A percentile compares a stretch with the other conserved stretches of the same genome.
Evolutionary conservation across 2,113 vertebrate genomes (phyloP).

Genomic region (Pongo abelii): DNA sequence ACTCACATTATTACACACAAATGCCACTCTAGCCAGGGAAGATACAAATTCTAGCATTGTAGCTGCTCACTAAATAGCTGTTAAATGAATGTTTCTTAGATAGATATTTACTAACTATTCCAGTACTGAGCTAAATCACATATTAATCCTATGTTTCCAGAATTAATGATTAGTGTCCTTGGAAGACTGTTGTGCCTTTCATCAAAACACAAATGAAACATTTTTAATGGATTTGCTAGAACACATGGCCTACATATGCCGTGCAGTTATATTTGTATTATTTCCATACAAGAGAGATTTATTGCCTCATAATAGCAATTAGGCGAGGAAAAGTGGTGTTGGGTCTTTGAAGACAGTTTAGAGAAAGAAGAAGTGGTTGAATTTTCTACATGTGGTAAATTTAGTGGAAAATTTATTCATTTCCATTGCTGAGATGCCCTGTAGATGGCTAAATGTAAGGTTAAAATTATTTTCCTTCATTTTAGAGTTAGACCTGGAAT

Average conservation of each 20-base stretch:
- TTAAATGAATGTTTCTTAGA: slow-evolving; percentile 27
- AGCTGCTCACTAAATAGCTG: neutral
- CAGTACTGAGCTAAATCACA: neutral
- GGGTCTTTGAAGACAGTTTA: slow-evolving; percentile 59
- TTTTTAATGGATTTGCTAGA: slow-evolving; percentile 54
- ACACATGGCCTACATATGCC: slow-evolving; percentile 65
- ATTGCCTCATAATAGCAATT: slow-evolving; percentile 63
- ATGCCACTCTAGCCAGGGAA: neutral
- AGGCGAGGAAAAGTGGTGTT: slow-evolving; percentile 22
- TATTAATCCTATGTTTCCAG: slow-evolving; percentile 49
- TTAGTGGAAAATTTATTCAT: neutral
- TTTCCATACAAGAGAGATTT: slow-evolving; percentile 61
- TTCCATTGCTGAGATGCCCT: neutral
- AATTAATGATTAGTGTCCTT: slow-evolving; percentile 62
- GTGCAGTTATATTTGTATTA: slow-evolving; percentile 40
- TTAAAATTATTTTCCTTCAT: neutral
- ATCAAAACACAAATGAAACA: slow-evolving; percentile 63
- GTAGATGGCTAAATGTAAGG: neutral
- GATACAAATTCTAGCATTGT: neutral
- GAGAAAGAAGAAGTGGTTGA: slow-evolving; percentile 5
- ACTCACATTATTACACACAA: slow-evolving; percentile 28
- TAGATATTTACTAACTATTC: neutral
- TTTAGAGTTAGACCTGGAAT: slow-evolving; percentile 43
- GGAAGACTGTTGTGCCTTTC: slow-evolving; percentile 64
- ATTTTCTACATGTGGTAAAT: slow-evolving; percentile 30